These are phyloP conservation scores for Helobdella robusta DNA, from an alignment of 2,888 invertebrate genomes.

Conservation along the genomic window DNA sequence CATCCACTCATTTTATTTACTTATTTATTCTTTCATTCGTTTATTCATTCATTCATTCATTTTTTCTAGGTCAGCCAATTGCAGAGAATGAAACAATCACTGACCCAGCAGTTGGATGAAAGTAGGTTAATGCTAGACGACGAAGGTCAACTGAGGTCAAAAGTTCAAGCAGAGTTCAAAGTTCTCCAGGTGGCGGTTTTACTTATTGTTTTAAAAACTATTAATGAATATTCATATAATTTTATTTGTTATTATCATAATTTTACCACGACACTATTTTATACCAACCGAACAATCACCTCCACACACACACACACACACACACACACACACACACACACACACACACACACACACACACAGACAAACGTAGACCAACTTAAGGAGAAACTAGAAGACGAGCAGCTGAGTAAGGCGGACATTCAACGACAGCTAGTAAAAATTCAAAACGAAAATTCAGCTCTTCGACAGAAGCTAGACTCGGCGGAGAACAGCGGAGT, in stretches of 20 bases:
- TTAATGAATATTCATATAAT: background rate
- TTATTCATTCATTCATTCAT: background rate
- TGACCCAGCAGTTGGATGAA: constrained; percentile 29
- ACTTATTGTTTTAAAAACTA: constrained; percentile 1
- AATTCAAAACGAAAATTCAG: constrained; percentile 15
- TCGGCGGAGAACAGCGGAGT: constrained; percentile 17
- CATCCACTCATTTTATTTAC: background rate
- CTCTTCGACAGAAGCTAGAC: background rate
- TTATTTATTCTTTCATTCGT: background rate
- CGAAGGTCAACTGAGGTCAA: constrained; percentile 26
- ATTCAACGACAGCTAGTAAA: constrained; percentile 27
- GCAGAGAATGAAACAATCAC: constrained; percentile 24
- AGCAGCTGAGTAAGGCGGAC: constrained; percentile 26
- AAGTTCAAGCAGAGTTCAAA: constrained; percentile 20
- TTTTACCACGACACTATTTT: too few relatives aligned
- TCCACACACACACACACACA: too few relatives aligned
- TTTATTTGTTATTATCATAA: background rate
- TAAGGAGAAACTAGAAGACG: constrained; percentile 30
- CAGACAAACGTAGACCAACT: constrained; percentile 25
- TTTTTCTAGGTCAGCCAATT: constrained; percentile 21
- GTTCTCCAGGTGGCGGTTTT: constrained; percentile 18
- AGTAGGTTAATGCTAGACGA: constrained; percentile 22
- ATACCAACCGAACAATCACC: too few relatives aligned
- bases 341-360: constrained; percentile 6
- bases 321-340: background rate